Base-by-base conservation (phyloP, 2,797 vertebrate species). In the Thamnophis elegans region DNA sequence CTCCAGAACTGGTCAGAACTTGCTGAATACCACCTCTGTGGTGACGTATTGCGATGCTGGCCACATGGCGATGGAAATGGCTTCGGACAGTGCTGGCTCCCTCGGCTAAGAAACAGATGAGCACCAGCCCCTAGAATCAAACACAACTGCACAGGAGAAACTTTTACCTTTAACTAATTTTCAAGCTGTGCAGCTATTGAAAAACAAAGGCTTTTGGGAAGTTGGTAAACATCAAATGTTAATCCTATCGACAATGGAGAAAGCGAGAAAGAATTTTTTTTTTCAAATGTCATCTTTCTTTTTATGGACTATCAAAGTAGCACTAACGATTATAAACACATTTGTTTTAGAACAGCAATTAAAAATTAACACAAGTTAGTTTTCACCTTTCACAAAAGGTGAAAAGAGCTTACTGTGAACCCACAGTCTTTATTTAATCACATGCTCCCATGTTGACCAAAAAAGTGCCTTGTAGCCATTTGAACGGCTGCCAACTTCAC, bases 221-320 rank as follows among this genome's bases (percentile, higher is more conserved):
- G 36, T n/a, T 92, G 54, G 73, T 65, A 85, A 94, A 89, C 68
- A 56, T 58, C 54, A 85, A 90, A 88, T 87, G n/a, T 92, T 88
- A 58, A 65, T 32, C 36, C 6, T 65, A 10, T 28, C 5, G 4
- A 42, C 85, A 10, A 54, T 59, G 18, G 65, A 55, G 56, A 82
- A 51, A 42, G 16, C 36, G 5, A n/a, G n/a, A 16, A 87, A 82
- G 28, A n/a, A n/a, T n/a, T n/a, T n/a, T n/a, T n/a, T 13, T 22
- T 87, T 78, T 54, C 26, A 59, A 58, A 93, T 26, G 32, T 58
- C 32, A 62, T n/a, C 18, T 62, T 55, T 25, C n/a, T 91, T 88
- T 55, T 65, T 53, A 32, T 62, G 62, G 56, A 22, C 47, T 91
- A 12, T 62, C 47, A 32, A 93, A 82, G 65, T 12, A 59, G 18